Conservation (phyloP, 2,797 vertebrate genomes). For the Vespertilio murinus region DNA sequence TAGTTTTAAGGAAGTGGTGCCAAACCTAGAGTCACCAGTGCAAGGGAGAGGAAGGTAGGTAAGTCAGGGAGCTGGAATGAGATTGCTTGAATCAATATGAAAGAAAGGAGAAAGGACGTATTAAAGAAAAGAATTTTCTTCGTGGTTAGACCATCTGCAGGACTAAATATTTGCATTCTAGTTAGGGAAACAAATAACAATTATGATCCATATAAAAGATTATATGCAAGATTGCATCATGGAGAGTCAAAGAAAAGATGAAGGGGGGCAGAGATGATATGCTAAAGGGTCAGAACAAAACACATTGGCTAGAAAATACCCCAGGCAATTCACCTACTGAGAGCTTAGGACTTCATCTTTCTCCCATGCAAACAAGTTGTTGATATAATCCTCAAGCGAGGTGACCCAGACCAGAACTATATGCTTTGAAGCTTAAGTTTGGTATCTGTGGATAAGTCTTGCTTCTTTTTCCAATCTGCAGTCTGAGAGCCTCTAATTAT, state of each 20-base stretch:
- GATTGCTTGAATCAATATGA: neutral
- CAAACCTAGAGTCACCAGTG: neutral
- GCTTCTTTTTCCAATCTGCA: neutral
- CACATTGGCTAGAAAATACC: neutral
- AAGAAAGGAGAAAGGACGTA: neutral
- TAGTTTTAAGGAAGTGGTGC: neutral
- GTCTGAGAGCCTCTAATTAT: neutral
- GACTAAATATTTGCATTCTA: neutral
- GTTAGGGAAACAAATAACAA: neutral
- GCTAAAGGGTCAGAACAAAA: constrained; percentile 21
- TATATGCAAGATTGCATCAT: neutral
- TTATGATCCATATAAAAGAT: neutral
- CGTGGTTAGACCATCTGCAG: neutral
- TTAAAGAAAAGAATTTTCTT: neutral
- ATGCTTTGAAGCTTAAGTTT: neutral
- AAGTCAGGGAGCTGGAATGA: neutral
- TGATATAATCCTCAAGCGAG: neutral
- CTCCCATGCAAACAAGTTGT: neutral
- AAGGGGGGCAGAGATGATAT: neutral
- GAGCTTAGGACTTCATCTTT: neutral
- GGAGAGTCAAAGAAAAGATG: neutral
- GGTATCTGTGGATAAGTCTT: neutral
- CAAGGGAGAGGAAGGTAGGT: neutral
- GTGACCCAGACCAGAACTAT: neutral
- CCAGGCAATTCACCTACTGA: neutral